Base-by-base conservation (phyloP, 2,797 vertebrate genomes). In the Molossus alvarezi region DNA sequence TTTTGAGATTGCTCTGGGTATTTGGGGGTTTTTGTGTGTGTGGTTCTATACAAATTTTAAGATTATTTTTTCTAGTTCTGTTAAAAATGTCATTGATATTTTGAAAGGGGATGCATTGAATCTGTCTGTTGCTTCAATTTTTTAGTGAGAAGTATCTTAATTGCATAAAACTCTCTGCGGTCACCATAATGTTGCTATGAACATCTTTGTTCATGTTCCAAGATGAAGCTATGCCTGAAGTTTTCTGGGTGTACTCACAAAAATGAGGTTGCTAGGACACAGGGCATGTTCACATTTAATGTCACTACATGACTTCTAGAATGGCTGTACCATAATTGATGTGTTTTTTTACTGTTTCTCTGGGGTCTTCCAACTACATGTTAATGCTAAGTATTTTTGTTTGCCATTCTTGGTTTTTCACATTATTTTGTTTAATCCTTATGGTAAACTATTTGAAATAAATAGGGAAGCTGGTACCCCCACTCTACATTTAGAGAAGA, bases 351-450 rank as follows among this genome's bases (percentile, higher is more conserved):
- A 86, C 72, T 80, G 8, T 93, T 95, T 94, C 69, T 90, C 51
- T 51, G 10, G 27, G 14, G 9, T 53, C 64, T 88, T 76, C 64
- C 25, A 84, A 57, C 3, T 15, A 37, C 33, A 41, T 53, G 48
- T 33, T 48, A 93, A 55, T 83, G 21, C 5, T 76, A 91, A 84
- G 48, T 64, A 21, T 82, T 90, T 87, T 79, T 33, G 57, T 84
- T 83, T 91, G 15, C 10, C 80, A 62, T 64, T 92, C 65, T 85
- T 29, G 17, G 20, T 29, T 64, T 64, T 81, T 81, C n/a, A 90
- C 33, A 41, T 55, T 55, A 57, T 45, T 95, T 90, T 82, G 37
- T 83, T 81, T 89, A 85, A 77, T 71, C 65, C 33, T 77, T 87
- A 15, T 45, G 45, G 48, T 76, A 77, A 88, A 76, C 11, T 33